Evolutionary conservation across 2,113 vertebrate genomes (phyloP), one percentile per base, ranked within the genome.

Genomic region (Stigmatopora nigra): DNA sequence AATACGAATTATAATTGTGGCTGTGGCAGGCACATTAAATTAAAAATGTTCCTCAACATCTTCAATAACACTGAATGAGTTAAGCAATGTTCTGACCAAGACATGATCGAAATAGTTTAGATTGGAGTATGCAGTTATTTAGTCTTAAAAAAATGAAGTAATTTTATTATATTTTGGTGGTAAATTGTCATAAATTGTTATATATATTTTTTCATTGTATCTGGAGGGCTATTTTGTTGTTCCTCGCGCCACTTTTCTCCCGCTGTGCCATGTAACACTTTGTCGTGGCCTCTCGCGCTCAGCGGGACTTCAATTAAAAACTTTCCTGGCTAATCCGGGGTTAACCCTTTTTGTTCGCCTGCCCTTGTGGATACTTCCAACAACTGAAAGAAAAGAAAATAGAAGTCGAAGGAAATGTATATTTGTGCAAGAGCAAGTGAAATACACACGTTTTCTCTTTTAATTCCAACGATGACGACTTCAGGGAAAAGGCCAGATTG

Each of bases 401-500:
- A 62, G 4, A 17, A 57, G n/a, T 19, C 22, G 56, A 20, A 63
- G 38, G 13, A 64, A 49, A 64, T 5, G 41, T 25, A 9, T 76
- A 66, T 78, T 79, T 69, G 73, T 69, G 0, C 0, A 49, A 0
- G 60, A 72, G 63, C 51, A 52, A n/a, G 25, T 36, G 47, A 36
- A 67, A 15, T 61, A 65, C 46, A 67, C 75, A 68, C 65, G 61
- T 15, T 56, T 41, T 68, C 70, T 2, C 41, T 65, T 73, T 31
- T 70, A 45, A 72, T 70, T 69, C 64, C 53, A 52, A 52, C 2
- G 51, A 49, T 35, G 59, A 64, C 31, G 69, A 67, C 72, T 81
- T 70, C 71, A 68, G 69, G 73, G 71, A 62, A 65, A 73, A 55
- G 61, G 73, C 68, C 82, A 79, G 81, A 82, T 70, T 84, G 72